phyloP scores from a whole-genome alignment of 2,113 vertebrate genomes.

The Pachypanchax playfairii region DNA sequence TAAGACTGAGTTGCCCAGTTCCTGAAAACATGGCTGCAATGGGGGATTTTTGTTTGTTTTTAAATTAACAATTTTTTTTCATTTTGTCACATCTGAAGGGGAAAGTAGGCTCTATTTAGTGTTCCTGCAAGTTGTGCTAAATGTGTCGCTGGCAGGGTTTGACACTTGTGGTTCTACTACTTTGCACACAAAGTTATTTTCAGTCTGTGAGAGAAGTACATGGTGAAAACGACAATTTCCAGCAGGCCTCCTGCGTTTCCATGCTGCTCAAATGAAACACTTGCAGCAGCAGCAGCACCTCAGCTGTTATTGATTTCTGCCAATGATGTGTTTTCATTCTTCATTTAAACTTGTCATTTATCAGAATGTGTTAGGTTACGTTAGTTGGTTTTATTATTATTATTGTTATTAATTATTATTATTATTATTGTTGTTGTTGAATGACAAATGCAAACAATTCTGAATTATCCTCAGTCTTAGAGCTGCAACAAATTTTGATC shows the following conservation, averaged over 20 bases:
- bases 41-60: slow-evolving; percentile 20
- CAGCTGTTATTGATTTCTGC: too few species aligned
- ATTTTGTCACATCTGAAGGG: slow-evolving; percentile 21
- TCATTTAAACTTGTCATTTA: too few species aligned
- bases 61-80: too few species aligned
- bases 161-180: slow-evolving; percentile 65
- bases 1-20: slow-evolving; percentile 63
- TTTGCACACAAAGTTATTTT: slow-evolving; percentile 70
- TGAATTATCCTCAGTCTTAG: slow-evolving; percentile 9
- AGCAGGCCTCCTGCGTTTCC: slow-evolving; percentile 51
- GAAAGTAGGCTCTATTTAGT: slow-evolving; percentile 57
- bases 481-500: slow-evolving; percentile 8
- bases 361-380: too few species aligned
- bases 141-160: slow-evolving; percentile 62
- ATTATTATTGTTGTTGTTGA: too few species aligned
- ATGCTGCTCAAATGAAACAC: slow-evolving; percentile 37
- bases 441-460: too few species aligned
- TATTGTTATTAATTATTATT: too few species aligned
- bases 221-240: slow-evolving; percentile 71
- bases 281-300: neutral
- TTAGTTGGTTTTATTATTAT: too few species aligned
- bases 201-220: slow-evolving; percentile 67
- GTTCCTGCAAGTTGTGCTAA: slow-evolving; percentile 55
- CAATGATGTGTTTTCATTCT: too few species aligned
- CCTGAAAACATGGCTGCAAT: slow-evolving; percentile 69